Evolutionary conservation across 2,888 invertebrate species (phyloP).

Genomic region (Standfussiana lucernea): DNA sequence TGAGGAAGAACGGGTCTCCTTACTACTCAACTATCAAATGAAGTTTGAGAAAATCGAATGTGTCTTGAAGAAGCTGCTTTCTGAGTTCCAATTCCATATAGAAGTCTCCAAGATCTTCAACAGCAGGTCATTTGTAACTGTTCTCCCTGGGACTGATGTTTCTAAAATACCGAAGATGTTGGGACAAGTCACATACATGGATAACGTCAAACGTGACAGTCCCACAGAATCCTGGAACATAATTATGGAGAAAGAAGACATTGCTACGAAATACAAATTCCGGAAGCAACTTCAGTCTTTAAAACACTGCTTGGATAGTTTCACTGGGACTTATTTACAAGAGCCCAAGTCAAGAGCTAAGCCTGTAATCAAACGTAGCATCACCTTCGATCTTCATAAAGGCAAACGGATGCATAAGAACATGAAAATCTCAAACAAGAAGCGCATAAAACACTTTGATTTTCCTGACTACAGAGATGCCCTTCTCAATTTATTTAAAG

Average conservation of each 20-base stretch:
- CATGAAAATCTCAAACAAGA: slow-evolving; percentile 76
- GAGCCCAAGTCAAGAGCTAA: slow-evolving; percentile 56
- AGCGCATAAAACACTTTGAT: slow-evolving; percentile 83
- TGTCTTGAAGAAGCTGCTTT: slow-evolving; percentile 79
- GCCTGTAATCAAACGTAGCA: slow-evolving; percentile 57
- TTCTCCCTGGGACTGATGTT: slow-evolving; percentile 72
- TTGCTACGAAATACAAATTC: slow-evolving; percentile 77
- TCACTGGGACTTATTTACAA: slow-evolving; percentile 75
- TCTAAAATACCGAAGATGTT: slow-evolving; percentile 71
- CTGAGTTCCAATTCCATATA: slow-evolving; percentile 86
- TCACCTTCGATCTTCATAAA: slow-evolving; percentile 72
- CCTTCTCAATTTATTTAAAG: slow-evolving; percentile 80
- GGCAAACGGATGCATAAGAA: slow-evolving; percentile 69
- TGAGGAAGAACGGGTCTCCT: slow-evolving; percentile 79
- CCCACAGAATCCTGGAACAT: slow-evolving; percentile 82
- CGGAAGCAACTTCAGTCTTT: slow-evolving; percentile 80
- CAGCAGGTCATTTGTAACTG: slow-evolving; percentile 74
- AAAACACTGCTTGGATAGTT: slow-evolving; percentile 79
- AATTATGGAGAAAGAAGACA: slow-evolving; percentile 82
- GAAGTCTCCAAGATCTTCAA: slow-evolving; percentile 86
- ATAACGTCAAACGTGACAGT: slow-evolving; percentile 72
- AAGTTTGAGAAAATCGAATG: slow-evolving; percentile 82
- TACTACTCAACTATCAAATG: slow-evolving; percentile 81
- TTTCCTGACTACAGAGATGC: slow-evolving; percentile 85
- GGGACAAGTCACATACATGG: slow-evolving; percentile 71